Evolutionary conservation across 53 echinoderm and acorn worm species (phyloP).

Genomic region (Arbacia lixula): DNA sequence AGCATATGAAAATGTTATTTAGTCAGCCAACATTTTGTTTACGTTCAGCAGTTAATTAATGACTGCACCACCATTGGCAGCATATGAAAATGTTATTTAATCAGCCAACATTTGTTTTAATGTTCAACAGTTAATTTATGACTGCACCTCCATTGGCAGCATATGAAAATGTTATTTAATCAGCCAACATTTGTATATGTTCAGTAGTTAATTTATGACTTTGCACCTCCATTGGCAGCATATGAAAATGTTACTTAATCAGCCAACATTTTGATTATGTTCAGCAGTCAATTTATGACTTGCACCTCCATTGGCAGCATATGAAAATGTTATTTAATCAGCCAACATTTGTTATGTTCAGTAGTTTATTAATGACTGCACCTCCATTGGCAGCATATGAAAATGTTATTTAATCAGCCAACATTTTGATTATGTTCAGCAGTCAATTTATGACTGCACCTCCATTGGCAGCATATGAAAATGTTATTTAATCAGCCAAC

Average conservation of each 20-base stretch:
- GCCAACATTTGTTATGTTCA: neutral
- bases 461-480: neutral
- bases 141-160: neutral
- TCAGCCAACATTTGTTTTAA: no score
- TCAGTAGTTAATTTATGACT: neutral
- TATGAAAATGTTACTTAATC: neutral
- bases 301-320: neutral
- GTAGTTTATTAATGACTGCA: neutral
- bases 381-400: neutral
- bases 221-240: neutral
- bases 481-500: neutral
- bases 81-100: no score
- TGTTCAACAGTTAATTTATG: neutral
- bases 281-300: neutral
- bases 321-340: neutral
- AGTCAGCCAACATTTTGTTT: no score
- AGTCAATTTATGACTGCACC: neutral
- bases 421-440: neutral
- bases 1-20: no score
- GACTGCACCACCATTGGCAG: no score
- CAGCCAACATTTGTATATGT: neutral
- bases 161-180: neutral
- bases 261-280: neutral
- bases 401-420: neutral
- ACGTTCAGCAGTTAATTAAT: no score